A percentile compares a stretch with the other conserved stretches of the same genome.
phyloP scores from a whole-genome alignment of 2,797 vertebrate genomes.

The Delichon dasypus region DNA sequence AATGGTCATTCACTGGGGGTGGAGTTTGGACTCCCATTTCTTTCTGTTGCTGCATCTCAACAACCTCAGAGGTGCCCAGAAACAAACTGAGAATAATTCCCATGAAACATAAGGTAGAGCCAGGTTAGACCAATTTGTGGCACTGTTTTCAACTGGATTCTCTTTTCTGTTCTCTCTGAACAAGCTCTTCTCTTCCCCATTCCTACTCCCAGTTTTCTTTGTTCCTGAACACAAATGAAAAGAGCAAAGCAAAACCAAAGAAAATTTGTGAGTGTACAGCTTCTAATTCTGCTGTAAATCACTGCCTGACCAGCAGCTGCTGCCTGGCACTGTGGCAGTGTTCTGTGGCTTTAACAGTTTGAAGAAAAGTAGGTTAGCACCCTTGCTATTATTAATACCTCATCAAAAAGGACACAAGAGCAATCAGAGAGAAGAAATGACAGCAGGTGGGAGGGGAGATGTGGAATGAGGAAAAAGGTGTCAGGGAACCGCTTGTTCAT shows the following conservation, averaged over 20 bases:
- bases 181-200: not conserved
- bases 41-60: rapidly evolving
- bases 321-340: rapidly evolving
- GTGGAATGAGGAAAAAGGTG: not conserved
- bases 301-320: not conserved
- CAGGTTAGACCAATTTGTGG: not conserved
- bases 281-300: not conserved
- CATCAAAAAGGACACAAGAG: not conserved
- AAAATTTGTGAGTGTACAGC: not conserved
- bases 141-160: not conserved
- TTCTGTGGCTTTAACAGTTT: not conserved
- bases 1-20: not conserved
- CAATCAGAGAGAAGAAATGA: not conserved
- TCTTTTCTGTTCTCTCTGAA: not conserved
- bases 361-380: not conserved
- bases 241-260: not conserved
- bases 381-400: not conserved
- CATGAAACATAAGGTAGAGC: rapidly evolving
- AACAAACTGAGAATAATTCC: not conserved
- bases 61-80: not conserved
- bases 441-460: not conserved
- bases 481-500: not conserved
- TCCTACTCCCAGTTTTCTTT: not conserved
- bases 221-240: not conserved
- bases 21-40: not conserved